Percentiles rank a stretch among this genome's conserved stretches.
These are phyloP conservation scores for Ochlodes sylvanus DNA, from an alignment of 2,888 invertebrate species.

Conservation along the genomic window DNA sequence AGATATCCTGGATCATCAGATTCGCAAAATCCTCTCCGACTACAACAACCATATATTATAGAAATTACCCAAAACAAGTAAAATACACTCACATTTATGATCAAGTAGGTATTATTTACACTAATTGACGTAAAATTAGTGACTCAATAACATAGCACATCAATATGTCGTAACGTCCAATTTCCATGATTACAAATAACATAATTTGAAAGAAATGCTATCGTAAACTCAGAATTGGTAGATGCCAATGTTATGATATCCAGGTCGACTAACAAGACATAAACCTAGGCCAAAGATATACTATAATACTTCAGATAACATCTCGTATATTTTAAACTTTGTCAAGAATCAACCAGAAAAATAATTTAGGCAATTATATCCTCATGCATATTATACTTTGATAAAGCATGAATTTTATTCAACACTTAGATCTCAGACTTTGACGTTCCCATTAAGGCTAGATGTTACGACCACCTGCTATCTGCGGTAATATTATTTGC, in stretches of 20 bases:
- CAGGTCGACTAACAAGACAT: neutral
- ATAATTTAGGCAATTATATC: neutral
- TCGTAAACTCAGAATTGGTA: neutral
- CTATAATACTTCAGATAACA: conserved; percentile 1
- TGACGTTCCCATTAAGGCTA: conserved; percentile 21
- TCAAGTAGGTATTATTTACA: neutral
- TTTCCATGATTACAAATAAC: neutral
- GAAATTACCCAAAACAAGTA: too few species aligned
- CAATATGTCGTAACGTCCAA: conserved; percentile 16
- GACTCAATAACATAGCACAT: neutral
- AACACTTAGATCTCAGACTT: conserved; percentile 23
- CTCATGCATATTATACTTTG: conserved; percentile 9
- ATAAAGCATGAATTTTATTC: conserved; percentile 23
- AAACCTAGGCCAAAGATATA: neutral
- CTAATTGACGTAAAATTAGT: neutral
- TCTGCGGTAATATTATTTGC: conserved; percentile 6
- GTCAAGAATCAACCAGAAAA: neutral
- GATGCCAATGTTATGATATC: neutral
- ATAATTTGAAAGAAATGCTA: neutral
- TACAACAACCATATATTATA: too few species aligned
- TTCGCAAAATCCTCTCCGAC: too few species aligned
- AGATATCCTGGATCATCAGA: too few species aligned
- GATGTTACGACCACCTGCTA: conserved; percentile 9
- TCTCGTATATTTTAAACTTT: conserved; percentile 1
- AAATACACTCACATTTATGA: neutral